A percentile compares a stretch with the other conserved stretches of the same genome.
Conservation (phyloP, 2,888 invertebrate genomes). For the Pheosia gnoma region DNA sequence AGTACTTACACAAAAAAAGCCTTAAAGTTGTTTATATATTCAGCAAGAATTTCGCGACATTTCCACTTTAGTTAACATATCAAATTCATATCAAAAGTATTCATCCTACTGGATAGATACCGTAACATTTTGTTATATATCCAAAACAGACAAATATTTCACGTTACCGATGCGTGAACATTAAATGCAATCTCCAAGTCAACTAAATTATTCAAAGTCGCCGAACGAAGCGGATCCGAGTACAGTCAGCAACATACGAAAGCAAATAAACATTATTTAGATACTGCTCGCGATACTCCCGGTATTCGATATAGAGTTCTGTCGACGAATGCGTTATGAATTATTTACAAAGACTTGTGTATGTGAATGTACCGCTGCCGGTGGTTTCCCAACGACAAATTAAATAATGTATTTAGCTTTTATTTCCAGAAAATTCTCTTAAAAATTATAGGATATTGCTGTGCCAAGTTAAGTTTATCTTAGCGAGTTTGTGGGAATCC, state of each 20-base stretch:
- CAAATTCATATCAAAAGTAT: no score
- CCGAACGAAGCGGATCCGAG: constrained; percentile 23
- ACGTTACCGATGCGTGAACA: constrained; percentile 15
- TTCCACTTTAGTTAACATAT: no score
- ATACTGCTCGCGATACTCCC: constrained; percentile 29
- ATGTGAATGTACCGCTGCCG: constrained; percentile 6
- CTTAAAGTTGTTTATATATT: no score
- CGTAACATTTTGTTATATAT: no score
- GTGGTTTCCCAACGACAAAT: constrained; percentile 15
- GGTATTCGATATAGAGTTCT: constrained; percentile 27
- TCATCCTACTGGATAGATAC: no score
- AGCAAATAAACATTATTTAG: constrained; percentile 57
- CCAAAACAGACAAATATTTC: background rate
- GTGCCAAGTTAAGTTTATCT: background rate
- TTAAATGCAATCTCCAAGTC: constrained; percentile 43
- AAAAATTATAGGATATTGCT: background rate
- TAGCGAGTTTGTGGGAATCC: background rate
- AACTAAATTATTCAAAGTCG: constrained; percentile 49
- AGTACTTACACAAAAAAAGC: no score
- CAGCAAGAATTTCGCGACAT: no score
- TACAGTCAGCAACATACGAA: constrained; percentile 16
- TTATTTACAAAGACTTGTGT: constrained; percentile 51
- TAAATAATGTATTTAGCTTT: constrained; percentile 13
- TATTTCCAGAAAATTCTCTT: constrained; percentile 8
- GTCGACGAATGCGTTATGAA: constrained; percentile 53